Evolutionary conservation across 1,140 invertebrate species (phyloP), one percentile per base, ranked within the genome.

Genomic region (Lutraria rhynchaena): DNA sequence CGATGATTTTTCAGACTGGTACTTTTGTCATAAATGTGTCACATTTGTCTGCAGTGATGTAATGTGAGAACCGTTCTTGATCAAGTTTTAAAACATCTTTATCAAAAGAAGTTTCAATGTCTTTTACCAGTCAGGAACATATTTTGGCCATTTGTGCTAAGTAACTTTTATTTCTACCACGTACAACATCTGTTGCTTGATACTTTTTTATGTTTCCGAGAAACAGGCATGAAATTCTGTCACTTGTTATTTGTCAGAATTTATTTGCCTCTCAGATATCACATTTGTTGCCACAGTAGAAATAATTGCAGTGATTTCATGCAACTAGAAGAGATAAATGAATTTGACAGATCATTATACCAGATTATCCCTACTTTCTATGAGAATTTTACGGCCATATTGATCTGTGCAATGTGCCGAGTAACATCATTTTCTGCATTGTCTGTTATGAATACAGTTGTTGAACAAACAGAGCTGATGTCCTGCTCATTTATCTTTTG

Each of bases 301-400:
- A 69, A 69, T 71, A 55, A 71, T 55, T 71, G 69, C 69, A 71
- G 44, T 51, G 69, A 71, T 71, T 69, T 71, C 27, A 44, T 71
- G 69, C 69, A 71, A n/a, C 51, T 55, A 46, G 49, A 41, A 29
- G 46, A 57, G 69, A 31, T 71, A 57, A 71, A 44, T 51, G 33
- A 46, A 57, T 55, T 11, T 46, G 69, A 71, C 69, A 71, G 69
- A 27, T 71, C 69, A 71, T 71, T 71, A 71, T 22, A 24, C 27
- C 17, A 3, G 17, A 57, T 71, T 57, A 71, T 57, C 7, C 7
- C 3, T 51, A 27, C 22, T 17, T 31, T 71, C 49, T 57, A 71
- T 51, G 51, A 31, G 11, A 57, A n/a, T 57, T 71, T 55, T 31
- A 35, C 44, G 7, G 51, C 19, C 53, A 41, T 71, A 71, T 71